Evolutionary conservation across 2,888 invertebrate species (phyloP).

Genomic region (Melipona bicolor): DNA sequence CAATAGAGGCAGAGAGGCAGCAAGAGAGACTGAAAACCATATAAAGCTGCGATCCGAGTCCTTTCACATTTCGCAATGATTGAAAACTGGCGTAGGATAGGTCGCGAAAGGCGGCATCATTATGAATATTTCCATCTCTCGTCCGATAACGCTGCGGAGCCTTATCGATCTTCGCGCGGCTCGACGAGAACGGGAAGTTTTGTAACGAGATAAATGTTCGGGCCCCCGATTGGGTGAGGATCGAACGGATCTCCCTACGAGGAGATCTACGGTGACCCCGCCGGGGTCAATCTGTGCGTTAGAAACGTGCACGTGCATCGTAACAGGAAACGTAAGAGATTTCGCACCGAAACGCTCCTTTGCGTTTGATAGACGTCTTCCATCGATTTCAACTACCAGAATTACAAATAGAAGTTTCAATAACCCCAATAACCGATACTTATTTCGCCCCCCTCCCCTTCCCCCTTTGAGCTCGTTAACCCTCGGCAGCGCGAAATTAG

Average conservation of each 20-base stretch:
- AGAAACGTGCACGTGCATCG: constrained; percentile 26
- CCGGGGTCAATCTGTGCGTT: constrained; percentile 30
- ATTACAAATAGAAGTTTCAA: neutral
- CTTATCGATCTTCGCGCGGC: constrained; percentile 52
- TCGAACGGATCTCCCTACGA: constrained; percentile 47
- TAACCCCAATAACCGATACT: neutral
- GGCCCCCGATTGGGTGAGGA: constrained; percentile 45
- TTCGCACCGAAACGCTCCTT: neutral
- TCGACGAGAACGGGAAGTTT: constrained; percentile 30
- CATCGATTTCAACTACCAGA: neutral
- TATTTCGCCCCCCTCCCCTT: neutral
- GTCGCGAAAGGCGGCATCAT: constrained; percentile 63
- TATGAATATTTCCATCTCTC: constrained; percentile 56
- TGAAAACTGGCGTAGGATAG: constrained; percentile 61
- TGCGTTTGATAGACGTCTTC: neutral
- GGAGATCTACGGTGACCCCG: constrained; percentile 22
- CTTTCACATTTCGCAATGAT: constrained; percentile 67
- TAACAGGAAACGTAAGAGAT: neutral
- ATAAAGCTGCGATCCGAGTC: constrained; percentile 59
- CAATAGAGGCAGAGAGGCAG: constrained; percentile 59
- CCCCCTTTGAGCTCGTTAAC: neutral
- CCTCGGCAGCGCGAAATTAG: neutral
- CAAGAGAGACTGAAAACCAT: constrained; percentile 61
- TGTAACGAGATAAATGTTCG: constrained; percentile 57
- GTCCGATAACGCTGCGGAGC: constrained; percentile 50